Evolutionary conservation across 2,797 vertebrate genomes (phyloP).

Genomic region (Mormyrus hasselquistii): DNA sequence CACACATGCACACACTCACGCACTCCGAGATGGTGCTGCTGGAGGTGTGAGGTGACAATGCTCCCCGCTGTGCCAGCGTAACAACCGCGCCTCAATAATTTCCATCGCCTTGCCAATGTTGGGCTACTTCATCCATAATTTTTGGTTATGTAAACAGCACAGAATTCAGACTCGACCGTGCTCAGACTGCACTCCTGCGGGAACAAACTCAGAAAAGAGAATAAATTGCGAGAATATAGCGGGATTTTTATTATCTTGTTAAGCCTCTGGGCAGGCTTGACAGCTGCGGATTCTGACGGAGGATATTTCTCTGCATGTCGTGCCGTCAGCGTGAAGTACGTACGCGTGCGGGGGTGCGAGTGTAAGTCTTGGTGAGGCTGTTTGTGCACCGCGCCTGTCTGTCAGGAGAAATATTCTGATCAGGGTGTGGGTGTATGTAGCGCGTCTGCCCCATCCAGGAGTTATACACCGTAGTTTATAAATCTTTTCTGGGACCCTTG

Average conservation of each 20-base stretch:
- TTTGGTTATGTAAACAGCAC: not conserved
- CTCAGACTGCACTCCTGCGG: not conserved
- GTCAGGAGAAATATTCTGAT: not conserved
- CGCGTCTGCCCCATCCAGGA: not conserved
- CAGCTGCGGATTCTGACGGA: not conserved
- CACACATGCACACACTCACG: not conserved
- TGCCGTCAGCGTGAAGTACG: not conserved
- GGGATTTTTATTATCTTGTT: not conserved
- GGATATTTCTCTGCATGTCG: not conserved
- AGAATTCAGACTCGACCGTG: not conserved
- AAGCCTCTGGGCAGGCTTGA: slow-evolving; percentile 12
- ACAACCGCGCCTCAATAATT: not conserved
- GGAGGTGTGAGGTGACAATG: not conserved
- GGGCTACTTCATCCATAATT: not conserved
- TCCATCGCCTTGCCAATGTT: not conserved
- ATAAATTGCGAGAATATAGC: not conserved
- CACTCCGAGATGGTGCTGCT: not conserved
- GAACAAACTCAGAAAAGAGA: not conserved
- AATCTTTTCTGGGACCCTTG: not conserved
- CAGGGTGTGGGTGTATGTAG: not conserved
- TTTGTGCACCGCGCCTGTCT: not conserved
- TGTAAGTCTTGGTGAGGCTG: not conserved
- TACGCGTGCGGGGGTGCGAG: not conserved
- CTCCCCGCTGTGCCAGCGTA: not conserved
- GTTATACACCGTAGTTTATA: not conserved